Evolutionary conservation across 2,113 vertebrate species (phyloP).

Genomic region (Pelodiscus sinensis): DNA sequence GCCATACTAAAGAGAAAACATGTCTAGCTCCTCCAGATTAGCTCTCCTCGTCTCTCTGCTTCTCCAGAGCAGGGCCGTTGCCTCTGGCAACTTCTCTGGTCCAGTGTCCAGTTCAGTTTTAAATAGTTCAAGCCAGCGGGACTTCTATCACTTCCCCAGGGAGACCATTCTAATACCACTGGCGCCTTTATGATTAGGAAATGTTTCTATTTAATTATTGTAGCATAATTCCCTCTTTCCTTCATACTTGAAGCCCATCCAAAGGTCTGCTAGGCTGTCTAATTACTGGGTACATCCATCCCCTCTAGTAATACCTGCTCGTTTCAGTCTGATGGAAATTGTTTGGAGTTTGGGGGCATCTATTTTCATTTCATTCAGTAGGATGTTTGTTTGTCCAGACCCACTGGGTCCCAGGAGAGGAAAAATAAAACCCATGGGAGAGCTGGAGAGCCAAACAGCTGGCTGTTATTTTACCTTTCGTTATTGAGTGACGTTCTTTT

Average conservation of each 20-base stretch:
- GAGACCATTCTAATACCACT: neutral
- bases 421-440: neutral
- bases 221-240: constrained; percentile 43
- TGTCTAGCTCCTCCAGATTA: neutral
- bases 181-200: constrained; percentile 27
- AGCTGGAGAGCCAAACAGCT: constrained; percentile 3
- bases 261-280: neutral
- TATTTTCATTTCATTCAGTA: constrained; percentile 45
- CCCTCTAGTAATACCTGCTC: neutral
- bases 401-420: neutral
- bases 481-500: neutral
- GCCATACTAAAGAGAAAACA: neutral
- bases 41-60: neutral
- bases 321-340: constrained; percentile 15
- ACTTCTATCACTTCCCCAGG: neutral
- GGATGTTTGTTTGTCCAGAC: constrained; percentile 26
- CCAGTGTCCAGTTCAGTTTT: neutral
- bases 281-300: constrained; percentile 12
- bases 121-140: neutral
- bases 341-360: constrained; percentile 9
- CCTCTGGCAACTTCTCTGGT: constrained; percentile 13
- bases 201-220: constrained; percentile 40
- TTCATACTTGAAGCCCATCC: constrained; percentile 4
- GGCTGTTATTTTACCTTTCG: too few species aligned
- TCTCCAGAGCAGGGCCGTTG: neutral